Percentiles rank a stretch among this genome's conserved stretches.
Evolutionary conservation across 2,888 invertebrate species (phyloP).

Genomic region (Sialis fuliginosa): DNA sequence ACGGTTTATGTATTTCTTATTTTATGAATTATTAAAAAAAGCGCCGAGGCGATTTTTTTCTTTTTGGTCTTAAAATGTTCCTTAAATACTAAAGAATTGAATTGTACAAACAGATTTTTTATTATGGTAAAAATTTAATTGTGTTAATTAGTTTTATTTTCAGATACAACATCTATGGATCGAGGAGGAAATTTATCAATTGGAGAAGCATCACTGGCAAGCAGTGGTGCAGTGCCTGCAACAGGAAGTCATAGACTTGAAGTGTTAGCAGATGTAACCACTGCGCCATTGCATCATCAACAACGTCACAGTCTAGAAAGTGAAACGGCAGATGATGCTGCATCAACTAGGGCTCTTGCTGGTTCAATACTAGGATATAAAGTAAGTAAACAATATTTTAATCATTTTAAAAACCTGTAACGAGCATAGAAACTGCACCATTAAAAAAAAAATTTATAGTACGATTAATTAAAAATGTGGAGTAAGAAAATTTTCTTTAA

Average conservation of each 20-base stretch:
- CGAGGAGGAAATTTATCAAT: slow-evolving; percentile 38
- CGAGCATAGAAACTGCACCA: no score
- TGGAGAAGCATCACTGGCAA: slow-evolving; percentile 46
- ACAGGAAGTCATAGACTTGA: slow-evolving; percentile 36
- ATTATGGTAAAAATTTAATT: no score
- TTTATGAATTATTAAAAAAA: no score
- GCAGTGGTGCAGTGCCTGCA: slow-evolving; percentile 39
- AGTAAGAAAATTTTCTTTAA: no score
- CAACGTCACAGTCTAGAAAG: slow-evolving; percentile 48
- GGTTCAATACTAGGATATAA: slow-evolving; percentile 57
- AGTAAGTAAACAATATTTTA: slow-evolving; percentile 19
- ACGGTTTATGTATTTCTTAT: no score
- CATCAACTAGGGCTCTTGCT: slow-evolving; percentile 59
- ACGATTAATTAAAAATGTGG: no score
- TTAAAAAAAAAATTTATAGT: not conserved
- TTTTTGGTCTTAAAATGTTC: no score
- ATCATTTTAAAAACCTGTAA: no score
- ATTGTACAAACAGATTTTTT: no score
- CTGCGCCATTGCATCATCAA: slow-evolving; percentile 3
- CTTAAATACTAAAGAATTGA: no score
- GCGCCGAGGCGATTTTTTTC: no score
- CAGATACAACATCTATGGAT: slow-evolving; percentile 31
- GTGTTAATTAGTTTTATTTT: not conserved
- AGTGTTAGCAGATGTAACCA: slow-evolving; percentile 30
- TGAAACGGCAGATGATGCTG: slow-evolving; percentile 44